A percentile compares a stretch with the other conserved stretches of the same genome.
Evolutionary conservation across 2,888 invertebrate genomes (phyloP).

Genomic region (Cephus runcator): DNA sequence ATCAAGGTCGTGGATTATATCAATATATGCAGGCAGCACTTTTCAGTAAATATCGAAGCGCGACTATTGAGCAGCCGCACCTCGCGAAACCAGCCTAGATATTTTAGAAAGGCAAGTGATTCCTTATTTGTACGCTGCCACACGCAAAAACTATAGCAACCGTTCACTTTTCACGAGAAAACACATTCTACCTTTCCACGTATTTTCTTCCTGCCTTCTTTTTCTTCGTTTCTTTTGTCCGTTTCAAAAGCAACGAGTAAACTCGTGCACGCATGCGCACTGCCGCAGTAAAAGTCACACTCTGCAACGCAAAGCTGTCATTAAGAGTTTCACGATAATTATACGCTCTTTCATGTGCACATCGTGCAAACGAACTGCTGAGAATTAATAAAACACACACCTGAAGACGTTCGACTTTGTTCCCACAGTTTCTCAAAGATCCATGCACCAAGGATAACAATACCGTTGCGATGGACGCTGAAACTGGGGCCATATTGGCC

Average conservation of each 20-base stretch:
- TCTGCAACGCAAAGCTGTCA: background rate
- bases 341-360: background rate
- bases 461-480: slow-evolving; percentile 77
- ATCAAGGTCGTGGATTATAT: background rate
- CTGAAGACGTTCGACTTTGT: background rate
- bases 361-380: background rate
- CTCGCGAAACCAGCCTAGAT: slow-evolving; percentile 21
- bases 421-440: background rate
- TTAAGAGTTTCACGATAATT: slow-evolving; percentile 6
- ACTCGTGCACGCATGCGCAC: background rate
- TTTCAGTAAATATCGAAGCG: background rate
- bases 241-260: background rate
- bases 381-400: slow-evolving; percentile 6
- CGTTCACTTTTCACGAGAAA: slow-evolving; percentile 42
- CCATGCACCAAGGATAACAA: slow-evolving; percentile 1
- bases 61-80: background rate
- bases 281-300: background rate
- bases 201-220: slow-evolving; percentile 28
- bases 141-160: slow-evolving; percentile 33
- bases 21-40: background rate
- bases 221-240: background rate
- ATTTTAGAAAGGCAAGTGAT: slow-evolving; percentile 54
- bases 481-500: slow-evolving; percentile 82
- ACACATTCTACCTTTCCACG: slow-evolving; percentile 18
- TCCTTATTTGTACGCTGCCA: slow-evolving; percentile 17